These are phyloP conservation scores for Onychorhynchus coronatus DNA, from an alignment of 2,113 vertebrate species.

Conservation along the genomic window DNA sequence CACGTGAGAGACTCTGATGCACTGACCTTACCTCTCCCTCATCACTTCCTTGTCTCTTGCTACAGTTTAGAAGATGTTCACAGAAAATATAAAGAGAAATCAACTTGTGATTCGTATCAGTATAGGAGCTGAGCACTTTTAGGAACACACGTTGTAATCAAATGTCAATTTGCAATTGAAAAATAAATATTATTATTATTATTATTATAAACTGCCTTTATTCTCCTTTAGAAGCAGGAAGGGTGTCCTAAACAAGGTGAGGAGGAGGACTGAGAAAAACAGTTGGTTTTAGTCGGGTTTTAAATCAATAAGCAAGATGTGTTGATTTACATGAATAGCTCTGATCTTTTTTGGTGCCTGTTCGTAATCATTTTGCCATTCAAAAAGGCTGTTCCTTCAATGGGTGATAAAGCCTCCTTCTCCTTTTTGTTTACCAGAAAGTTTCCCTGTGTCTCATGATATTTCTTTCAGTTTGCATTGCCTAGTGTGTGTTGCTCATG, in stretches of 20 bases:
- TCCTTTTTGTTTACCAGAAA: background rate
- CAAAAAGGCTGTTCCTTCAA: background rate
- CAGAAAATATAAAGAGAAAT: background rate
- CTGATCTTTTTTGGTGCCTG: background rate
- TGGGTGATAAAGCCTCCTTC: background rate
- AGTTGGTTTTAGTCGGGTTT: background rate
- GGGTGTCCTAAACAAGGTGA: background rate
- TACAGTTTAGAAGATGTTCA: background rate
- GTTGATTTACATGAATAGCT: background rate
- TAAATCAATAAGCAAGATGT: background rate
- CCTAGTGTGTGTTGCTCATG: background rate
- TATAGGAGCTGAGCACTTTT: background rate
- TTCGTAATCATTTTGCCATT: background rate
- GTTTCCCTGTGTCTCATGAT: background rate
- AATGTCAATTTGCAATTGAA: constrained; percentile 9
- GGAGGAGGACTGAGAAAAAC: background rate
- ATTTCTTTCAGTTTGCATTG: background rate
- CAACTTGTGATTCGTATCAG: background rate
- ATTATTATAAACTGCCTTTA: no score
- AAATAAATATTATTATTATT: background rate
- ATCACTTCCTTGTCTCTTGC: background rate
- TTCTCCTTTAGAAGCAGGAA: background rate
- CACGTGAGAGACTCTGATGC: background rate
- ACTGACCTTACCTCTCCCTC: background rate
- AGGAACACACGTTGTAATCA: background rate